Percentiles rank a stretch among this genome's conserved stretches.
Conservation (phyloP, 2,113 vertebrate species). For the Chelonoidis abingdonii region DNA sequence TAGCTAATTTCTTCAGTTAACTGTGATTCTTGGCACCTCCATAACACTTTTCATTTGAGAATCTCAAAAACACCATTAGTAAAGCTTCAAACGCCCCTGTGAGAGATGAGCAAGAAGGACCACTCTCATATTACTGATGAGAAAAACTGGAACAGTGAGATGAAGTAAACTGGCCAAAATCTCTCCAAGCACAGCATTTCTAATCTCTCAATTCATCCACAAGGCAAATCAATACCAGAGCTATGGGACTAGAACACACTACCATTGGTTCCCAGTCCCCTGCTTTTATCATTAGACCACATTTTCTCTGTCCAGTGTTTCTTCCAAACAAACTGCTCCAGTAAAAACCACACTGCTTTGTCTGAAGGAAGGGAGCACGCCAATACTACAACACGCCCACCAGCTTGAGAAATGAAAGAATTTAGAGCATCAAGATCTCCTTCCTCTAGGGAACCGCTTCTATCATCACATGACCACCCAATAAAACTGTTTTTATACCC, state of each 20-base stretch:
- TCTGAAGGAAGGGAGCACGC: neutral
- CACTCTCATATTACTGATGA: rapidly evolving
- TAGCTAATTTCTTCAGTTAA: rapidly evolving
- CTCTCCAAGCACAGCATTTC: neutral
- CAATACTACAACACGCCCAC: neutral
- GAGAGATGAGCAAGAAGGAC: neutral
- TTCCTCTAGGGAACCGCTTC: neutral
- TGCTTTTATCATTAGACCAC: rapidly evolving
- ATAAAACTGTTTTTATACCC: neutral
- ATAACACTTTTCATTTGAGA: rapidly evolving
- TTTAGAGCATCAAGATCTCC: neutral
- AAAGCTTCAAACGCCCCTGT: rapidly evolving
- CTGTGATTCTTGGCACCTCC: rapidly evolving
- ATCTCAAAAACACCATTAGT: neutral
- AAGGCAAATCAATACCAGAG: neutral
- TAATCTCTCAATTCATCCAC: neutral
- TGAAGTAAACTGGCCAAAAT: neutral
- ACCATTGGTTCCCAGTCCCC: neutral
- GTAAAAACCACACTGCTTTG: rapidly evolving
- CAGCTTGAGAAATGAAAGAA: neutral
- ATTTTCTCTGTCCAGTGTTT: neutral
- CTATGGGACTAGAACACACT: rapidly evolving
- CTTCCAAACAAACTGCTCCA: neutral
- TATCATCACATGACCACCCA: rapidly evolving
- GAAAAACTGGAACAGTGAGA: rapidly evolving